Base-by-base conservation (phyloP, 1,140 invertebrate genomes). In the Drosophila busckii region DNA sequence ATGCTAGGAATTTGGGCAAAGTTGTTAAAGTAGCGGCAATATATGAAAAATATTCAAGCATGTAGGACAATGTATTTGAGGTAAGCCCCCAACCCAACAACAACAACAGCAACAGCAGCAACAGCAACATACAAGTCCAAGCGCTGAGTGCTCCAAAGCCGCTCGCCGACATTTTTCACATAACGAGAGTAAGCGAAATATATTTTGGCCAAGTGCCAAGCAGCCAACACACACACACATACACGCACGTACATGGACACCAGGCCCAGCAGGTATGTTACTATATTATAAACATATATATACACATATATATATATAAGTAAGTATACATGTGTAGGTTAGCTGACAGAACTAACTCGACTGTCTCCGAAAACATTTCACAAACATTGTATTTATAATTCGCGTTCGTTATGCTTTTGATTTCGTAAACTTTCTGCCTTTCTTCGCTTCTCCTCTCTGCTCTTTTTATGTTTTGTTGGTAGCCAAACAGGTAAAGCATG, bases 1-100 rank as follows among this genome's bases (percentile, higher is more conserved):
- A 70, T 60, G 68, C 48, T 31, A 15, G 68, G 68, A 61, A 71
- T 71, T 66, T 66, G 44, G 32, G 50, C 26, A 54, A 40, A 60
- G 38, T 64, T 49, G 55, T 66, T 71, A 63, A 54, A 70, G 68
- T 61, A 40, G 55, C 41, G 28, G 42, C 41, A 48, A 52, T 26
- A 56, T 32, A 40, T 20, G 22, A 58, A 58, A 35, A 16, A 26
- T 19, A 38, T 22, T 40, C 10, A 40, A 49, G 19, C 32, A 19
- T 32, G 37, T 35, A 26, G 1, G 4, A 19, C 15, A 13, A 25
- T 10, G 12, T 29, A 20, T 45, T 10, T 45, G 13, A 8, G 9
- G 65, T 50, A 42, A 29, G 61, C 22, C 46, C 6, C 31, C 2
- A 4, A 7, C 31, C 0, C 13, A 2, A 6, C 0, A 6, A 32